Evolutionary conservation across 2,888 invertebrate genomes (phyloP), one percentile per base, ranked within the genome.

Genomic region (Drosophila ustulata): DNA sequence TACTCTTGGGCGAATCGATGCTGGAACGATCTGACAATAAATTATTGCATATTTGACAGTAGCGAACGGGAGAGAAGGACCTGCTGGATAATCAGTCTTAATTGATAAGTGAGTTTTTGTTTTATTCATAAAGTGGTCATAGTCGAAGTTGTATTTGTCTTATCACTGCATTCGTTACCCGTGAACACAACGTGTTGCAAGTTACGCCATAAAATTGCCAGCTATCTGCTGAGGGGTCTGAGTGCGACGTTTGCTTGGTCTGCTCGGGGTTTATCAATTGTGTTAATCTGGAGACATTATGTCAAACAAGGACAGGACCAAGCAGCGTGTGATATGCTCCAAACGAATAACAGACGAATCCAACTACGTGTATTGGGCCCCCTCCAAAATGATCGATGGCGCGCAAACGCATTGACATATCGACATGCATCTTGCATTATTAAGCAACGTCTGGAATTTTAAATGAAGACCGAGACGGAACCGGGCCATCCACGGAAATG

Each of bases 371-470:
- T 46, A 46, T 8, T 55, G 55, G 25, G 28, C 39, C 39, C 51
- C 28, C 71, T 57, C 66, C 86, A 75, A 88, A 89, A 91, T 91
- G 90, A 91, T 90, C 91, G 90, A 90, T 91, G 89, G 90, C 91
- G 90, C 91, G 91, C 91, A 91, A 91, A 90, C 86, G 88, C 90
- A 90, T 85, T 91, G 91, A 91, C 90, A 88, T 90, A 89, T 89
- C 89, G 86, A 89, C 86, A 89, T 88, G 86, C 86, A 87, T 89
- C 86, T 89, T 83, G 86, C 86, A 88, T 87, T 88, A 87, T 88
- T 89, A 89, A 88, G 89, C 86, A 79, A 77, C 77, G 87, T 75
- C 69, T 67, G 71, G 89, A 80, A 88, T 87, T 89, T 86, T 80
- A 86, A 89, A 88, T 86, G 89, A 89, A 88, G 89, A 82, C 78